Conservation (phyloP, 2,113 vertebrate genomes). For the Pipa parva region DNA sequence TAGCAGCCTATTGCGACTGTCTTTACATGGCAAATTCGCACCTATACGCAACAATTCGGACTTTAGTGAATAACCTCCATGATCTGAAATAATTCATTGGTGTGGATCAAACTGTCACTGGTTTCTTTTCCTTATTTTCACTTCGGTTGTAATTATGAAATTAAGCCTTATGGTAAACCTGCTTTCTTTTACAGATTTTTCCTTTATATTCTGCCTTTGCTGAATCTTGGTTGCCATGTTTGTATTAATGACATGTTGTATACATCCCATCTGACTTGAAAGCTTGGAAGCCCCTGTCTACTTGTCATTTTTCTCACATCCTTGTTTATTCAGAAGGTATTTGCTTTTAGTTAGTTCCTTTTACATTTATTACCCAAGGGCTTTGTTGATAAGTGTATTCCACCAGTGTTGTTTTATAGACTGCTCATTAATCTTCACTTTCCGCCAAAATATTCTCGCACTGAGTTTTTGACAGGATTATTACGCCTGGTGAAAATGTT, state of each 20-base stretch:
- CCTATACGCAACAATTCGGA: too few species aligned
- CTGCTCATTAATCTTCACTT: slow-evolving; percentile 17
- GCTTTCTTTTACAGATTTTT: not conserved
- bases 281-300: slow-evolving; percentile 9
- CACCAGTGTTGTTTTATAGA: slow-evolving; percentile 12
- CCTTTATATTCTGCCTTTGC: slow-evolving; percentile 1
- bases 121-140: too few species aligned
- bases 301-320: slow-evolving; percentile 2
- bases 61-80: too few species aligned
- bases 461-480: not conserved
- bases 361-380: slow-evolving; percentile 35
- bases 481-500: not conserved
- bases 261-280: slow-evolving; percentile 23
- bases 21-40: too few species aligned
- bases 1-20: too few species aligned
- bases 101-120: too few species aligned
- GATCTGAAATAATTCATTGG: too few species aligned
- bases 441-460: slow-evolving; percentile 14
- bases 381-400: slow-evolving; percentile 8
- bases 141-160: too few species aligned
- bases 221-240: slow-evolving; percentile 4
- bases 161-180: too few species aligned
- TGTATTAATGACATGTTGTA: slow-evolving; percentile 20
- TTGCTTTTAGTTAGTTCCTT: slow-evolving; percentile 14
- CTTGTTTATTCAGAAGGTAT: slow-evolving; percentile 24